Base-by-base conservation (phyloP, 2,888 invertebrate genomes). In the Apantesis nais region DNA sequence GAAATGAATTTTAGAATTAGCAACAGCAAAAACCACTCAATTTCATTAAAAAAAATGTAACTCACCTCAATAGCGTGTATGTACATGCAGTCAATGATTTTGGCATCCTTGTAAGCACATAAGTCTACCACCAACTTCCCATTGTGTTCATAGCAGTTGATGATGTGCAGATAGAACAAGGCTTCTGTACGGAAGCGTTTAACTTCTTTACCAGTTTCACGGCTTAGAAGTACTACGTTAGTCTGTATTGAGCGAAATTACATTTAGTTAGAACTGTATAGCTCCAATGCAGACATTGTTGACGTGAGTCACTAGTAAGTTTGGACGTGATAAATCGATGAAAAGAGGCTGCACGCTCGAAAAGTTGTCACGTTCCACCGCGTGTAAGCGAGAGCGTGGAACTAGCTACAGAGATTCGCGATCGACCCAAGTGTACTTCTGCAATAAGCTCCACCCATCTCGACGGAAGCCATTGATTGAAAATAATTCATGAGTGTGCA, bases 41-140 rank as follows among this genome's bases (percentile, higher is more conserved):
- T 55, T 55, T 11, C 55, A 55, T 25, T 12, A 14, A 55, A 55
- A 55, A 29, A 16, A 12, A 11, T 55, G 29, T 52, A 52, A 39
- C 87, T 87, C 86, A 97, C 97, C 96, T 97, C 96, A 88, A 98
- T 96, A 31, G 97, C 96, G 69, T 98, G 97, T 64, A 98, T 92
- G 84, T 97, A 98, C 98, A 98, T 98, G 80, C 98, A 98, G 82
- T 98, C 97, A 44, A 98, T 90, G 95, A 98, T 97, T 75, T 97
- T 96, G 0, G 98, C 96, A 89, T 98, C 97, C 80, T 97, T 96
- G 85, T 98, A 98, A 66, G 97, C 96, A 86, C 98, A 98, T 68
- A 98, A 96, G 85, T 98, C 98, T 0, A 98, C 90, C 0, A 98
- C 94, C 19, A 99, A 90, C 74, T 95, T 95, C 67, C 96, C 95